These are phyloP conservation scores for Cyclina sinensis DNA, from an alignment of 1,140 invertebrate genomes.

Conservation along the genomic window DNA sequence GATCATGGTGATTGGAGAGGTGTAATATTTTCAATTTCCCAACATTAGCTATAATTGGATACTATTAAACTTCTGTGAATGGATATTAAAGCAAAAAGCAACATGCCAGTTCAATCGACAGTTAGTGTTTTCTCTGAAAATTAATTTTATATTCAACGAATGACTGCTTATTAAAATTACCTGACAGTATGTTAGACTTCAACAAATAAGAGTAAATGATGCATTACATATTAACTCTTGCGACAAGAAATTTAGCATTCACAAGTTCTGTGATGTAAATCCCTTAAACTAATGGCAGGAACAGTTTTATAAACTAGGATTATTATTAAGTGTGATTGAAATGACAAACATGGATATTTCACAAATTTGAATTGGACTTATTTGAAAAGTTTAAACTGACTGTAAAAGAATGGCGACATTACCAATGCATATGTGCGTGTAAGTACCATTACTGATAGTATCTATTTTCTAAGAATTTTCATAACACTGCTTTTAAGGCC, in stretches of 20 bases:
- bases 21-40: neutral
- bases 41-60: neutral
- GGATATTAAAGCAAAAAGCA: neutral
- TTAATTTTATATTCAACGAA: no score
- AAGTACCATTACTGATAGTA: neutral
- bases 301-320: no score
- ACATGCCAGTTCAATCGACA: no score
- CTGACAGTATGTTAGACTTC: neutral
- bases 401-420: neutral
- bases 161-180: neutral
- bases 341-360: no score
- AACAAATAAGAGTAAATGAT: neutral
- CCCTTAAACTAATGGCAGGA: neutral
- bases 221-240: neutral
- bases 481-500: no score
- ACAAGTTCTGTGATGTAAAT: neutral
- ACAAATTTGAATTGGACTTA: neutral
- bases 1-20: neutral
- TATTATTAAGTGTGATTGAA: no score
- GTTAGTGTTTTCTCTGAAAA: no score
- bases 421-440: slow-evolving; percentile 26
- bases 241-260: neutral
- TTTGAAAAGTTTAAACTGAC: neutral
- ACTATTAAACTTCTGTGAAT: neutral
- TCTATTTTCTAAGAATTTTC: no score